Evolutionary conservation across 2,888 invertebrate species (phyloP).

Genomic region (Aporophyla lueneburgensis): DNA sequence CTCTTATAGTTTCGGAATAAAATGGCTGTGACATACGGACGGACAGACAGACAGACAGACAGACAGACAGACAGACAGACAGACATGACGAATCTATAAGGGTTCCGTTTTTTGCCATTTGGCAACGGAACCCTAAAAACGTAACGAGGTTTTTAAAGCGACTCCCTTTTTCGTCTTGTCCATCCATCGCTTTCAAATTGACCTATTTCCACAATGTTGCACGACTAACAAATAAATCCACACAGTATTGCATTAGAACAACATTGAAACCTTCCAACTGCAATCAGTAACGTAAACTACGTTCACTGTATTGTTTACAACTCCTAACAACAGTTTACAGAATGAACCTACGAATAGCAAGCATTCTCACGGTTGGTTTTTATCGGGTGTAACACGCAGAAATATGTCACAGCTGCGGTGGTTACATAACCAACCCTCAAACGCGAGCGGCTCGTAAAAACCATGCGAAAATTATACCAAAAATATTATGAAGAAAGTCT

Average conservation of each 20-base stretch:
- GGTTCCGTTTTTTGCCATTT: too few relatives aligned
- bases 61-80: too few relatives aligned
- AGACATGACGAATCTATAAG: too few relatives aligned
- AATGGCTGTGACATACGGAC: too few relatives aligned
- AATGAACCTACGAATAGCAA: constrained; percentile 41
- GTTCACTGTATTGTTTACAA: constrained; percentile 37
- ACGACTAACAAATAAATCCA: background rate
- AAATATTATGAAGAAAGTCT: constrained; percentile 32
- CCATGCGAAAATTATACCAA: constrained; percentile 52
- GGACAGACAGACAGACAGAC: too few relatives aligned
- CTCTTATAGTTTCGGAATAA: too few relatives aligned
- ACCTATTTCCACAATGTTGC: constrained; percentile 3
- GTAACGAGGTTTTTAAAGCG: background rate
- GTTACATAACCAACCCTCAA: constrained; percentile 58
- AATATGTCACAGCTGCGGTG: constrained; percentile 59
- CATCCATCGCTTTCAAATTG: constrained; percentile 4
- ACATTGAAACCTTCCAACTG: constrained; percentile 29
- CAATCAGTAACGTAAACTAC: constrained; percentile 33
- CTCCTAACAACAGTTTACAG: constrained; percentile 21
- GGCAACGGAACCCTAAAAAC: too few relatives aligned
- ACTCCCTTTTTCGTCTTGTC: background rate
- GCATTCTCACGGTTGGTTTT: constrained; percentile 61
- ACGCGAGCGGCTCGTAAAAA: constrained; percentile 54
- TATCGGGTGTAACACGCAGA: constrained; percentile 61
- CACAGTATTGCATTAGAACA: constrained; percentile 15